Evolutionary conservation across 2,797 vertebrate genomes (phyloP), one percentile per base, ranked within the genome.

Genomic region (Syncerus caffer): DNA sequence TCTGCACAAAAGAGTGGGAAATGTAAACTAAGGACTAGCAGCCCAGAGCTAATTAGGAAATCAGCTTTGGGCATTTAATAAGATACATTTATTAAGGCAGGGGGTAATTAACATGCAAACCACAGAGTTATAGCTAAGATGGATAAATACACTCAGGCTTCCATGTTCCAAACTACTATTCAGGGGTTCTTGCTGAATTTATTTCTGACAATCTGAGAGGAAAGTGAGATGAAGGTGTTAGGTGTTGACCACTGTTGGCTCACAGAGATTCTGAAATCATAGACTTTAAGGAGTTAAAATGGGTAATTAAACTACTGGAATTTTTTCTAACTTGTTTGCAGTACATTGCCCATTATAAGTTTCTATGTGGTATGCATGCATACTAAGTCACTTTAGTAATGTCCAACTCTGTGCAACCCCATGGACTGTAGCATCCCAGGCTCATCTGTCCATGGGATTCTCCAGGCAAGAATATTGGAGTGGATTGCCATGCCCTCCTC

Each of bases 41-140:
- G 50, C 42, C 5, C 19, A 45, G 55, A 87, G 38, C 21, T 53
- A 89, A 85, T 60, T 80, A 74, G 27, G 76, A 90, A 84, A 55
- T 42, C 42, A 47, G 27, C 89, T 85, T 53, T 19, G 74, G 34
- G 29, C 55, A 95, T 62, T 95, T 89, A 89, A 80, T 89, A 84
- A 60, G 67, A 86, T 29, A 64, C 27, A 34, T 93, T 93, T 90
- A 95, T 85, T 88, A 96, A 95, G 58, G 21, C n/a, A 86, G n/a
- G 86, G 82, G 11, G 14, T 82, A 79, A 94, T 89, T 94, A 97
- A 57, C 34, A 83, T 74, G 78, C 11, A 74, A 92, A 83, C 45
- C 10, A 10, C 8, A 58, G 8, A 82, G 16, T 92, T 78, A 82
- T 93, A 93, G 53, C 76, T 78, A 60, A 96, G 93, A 78, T 38